These are phyloP conservation scores for Spodoptera exigua DNA, from an alignment of 2,888 invertebrate species.

Conservation along the genomic window DNA sequence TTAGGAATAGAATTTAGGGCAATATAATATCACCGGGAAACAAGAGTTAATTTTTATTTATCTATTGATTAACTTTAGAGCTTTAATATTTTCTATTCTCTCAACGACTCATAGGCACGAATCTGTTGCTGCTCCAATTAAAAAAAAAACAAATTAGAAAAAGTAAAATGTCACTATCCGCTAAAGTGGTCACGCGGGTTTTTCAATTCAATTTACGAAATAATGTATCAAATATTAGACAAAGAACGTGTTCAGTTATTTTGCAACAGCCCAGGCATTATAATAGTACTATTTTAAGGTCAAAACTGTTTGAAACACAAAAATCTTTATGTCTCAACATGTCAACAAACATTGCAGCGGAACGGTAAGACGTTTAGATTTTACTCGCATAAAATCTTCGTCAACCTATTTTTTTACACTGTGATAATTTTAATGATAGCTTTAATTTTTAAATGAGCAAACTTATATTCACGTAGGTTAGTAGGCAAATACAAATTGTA, in stretches of 20 bases:
- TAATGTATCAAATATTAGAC: constrained; percentile 50
- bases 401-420: too few species aligned
- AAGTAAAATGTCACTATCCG: constrained; percentile 70
- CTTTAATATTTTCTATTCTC: too few species aligned
- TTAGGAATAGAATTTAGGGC: too few species aligned
- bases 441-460: too few species aligned
- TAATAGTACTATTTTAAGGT: constrained; percentile 10
- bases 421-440: too few species aligned
- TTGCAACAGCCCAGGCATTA: constrained; percentile 18
- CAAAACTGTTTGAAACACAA: background rate
- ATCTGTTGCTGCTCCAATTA: background rate
- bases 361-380: constrained; percentile 50
- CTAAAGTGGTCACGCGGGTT: constrained; percentile 70
- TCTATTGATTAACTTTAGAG: too few species aligned
- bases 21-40: too few species aligned
- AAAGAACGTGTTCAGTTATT: constrained; percentile 57
- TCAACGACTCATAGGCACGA: too few species aligned
- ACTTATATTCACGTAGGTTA: too few species aligned
- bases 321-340: constrained; percentile 12
- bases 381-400: constrained; percentile 12
- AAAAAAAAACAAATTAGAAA: constrained; percentile 6
- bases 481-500: too few species aligned
- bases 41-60: too few species aligned
- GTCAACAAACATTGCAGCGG: constrained; percentile 31
- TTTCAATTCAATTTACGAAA: constrained; percentile 66